Evolutionary conservation across 1,140 invertebrate genomes (phyloP).

Genomic region (Cataglyphis hispanica): DNA sequence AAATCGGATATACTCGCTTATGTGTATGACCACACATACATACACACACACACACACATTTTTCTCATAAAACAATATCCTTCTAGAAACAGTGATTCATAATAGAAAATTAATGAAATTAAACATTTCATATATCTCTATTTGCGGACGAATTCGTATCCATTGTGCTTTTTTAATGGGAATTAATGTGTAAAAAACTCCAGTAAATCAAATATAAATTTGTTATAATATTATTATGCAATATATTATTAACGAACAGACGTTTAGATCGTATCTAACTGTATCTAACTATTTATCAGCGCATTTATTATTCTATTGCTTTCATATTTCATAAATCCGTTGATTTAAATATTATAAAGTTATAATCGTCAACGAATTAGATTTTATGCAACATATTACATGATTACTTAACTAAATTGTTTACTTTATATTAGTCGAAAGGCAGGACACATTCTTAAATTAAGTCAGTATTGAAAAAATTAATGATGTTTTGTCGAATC

Average conservation of each 20-base stretch:
- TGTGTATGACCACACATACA: no score
- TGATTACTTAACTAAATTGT: background rate
- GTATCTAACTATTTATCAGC: background rate
- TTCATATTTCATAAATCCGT: background rate
- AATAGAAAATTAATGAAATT: conserved; percentile 35
- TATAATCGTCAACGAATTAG: background rate
- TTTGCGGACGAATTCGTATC: background rate
- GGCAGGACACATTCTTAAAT: conserved; percentile 3
- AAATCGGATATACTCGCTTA: background rate
- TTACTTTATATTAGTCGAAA: background rate
- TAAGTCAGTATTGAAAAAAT: conserved; percentile 43
- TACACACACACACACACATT: no score
- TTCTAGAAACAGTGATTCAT: background rate
- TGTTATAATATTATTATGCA: conserved; percentile 13
- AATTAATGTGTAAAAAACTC: conserved; percentile 17
- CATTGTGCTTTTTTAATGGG: background rate
- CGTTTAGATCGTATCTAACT: background rate
- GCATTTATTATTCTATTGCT: background rate
- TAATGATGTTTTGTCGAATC: conserved; percentile 13
- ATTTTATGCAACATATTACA: background rate
- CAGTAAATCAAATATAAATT: conserved; percentile 16
- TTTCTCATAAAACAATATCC: conserved; percentile 1
- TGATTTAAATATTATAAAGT: background rate
- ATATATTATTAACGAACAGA: background rate
- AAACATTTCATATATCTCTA: conserved; percentile 30